A percentile compares a stretch with the other conserved stretches of the same genome.
Evolutionary conservation across 2,113 vertebrate species (phyloP).

Genomic region (Carollia perspicillata): DNA sequence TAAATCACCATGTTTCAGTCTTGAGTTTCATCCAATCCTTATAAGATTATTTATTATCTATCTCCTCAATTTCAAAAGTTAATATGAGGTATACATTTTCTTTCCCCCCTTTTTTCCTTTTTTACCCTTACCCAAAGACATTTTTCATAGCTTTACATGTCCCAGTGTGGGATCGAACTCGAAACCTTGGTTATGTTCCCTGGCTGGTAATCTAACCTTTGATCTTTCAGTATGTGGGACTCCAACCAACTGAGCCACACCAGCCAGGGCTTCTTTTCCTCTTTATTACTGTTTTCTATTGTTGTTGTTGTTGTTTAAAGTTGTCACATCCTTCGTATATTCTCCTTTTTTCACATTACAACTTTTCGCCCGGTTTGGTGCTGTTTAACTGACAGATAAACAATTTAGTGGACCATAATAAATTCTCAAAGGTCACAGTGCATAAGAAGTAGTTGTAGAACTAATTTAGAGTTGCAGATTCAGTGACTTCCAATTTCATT

Average conservation of each 20-base stretch:
- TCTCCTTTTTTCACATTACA: not conserved
- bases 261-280: not conserved
- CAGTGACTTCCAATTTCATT: not conserved
- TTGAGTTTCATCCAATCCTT: not conserved
- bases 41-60: not conserved
- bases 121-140: too few species aligned
- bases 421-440: not conserved
- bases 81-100: not conserved
- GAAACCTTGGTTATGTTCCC: too few species aligned
- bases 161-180: too few species aligned
- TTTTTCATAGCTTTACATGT: too few species aligned
- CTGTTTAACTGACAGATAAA: not conserved
- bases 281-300: not conserved
- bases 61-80: conserved; percentile 12
- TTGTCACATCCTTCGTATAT: not conserved
- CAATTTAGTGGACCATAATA: not conserved
- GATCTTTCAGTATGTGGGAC: too few species aligned
- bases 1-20: not conserved
- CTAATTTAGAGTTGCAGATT: not conserved
- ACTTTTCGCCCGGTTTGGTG: not conserved
- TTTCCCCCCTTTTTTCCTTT: not conserved
- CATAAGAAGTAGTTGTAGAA: not conserved
- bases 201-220: too few species aligned
- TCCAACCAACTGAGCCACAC: too few species aligned
- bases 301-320: not conserved